phyloP scores from a whole-genome alignment of 2,797 vertebrate genomes.

The Anguilla megastoma region DNA sequence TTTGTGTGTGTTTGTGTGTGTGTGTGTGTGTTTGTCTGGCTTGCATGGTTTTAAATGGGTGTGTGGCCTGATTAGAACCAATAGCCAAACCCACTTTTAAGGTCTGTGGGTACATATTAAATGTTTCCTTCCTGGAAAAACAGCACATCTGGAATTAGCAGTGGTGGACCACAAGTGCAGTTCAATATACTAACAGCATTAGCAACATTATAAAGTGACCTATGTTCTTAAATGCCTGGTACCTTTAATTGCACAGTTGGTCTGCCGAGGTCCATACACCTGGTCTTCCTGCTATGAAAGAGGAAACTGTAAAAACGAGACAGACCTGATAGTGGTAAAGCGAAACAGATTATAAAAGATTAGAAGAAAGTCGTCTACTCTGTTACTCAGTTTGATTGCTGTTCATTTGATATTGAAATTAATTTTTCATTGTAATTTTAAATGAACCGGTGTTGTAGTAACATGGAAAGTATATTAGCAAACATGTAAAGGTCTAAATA shows the following conservation, averaged over 20 bases:
- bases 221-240: background rate
- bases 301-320: background rate
- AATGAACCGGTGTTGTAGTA: background rate
- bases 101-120: background rate
- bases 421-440: background rate
- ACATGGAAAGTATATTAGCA: background rate
- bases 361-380: background rate
- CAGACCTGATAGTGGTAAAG: background rate
- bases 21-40: background rate
- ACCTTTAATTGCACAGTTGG: background rate
- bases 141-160: conserved; percentile 1
- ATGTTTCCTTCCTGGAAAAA: background rate
- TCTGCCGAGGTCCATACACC: background rate
- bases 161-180: background rate
- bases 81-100: background rate
- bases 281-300: background rate
- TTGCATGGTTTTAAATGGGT: background rate
- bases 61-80: background rate
- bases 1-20: background rate
- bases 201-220: background rate
- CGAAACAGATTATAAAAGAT: background rate
- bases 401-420: background rate
- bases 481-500: background rate
- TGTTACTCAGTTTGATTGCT: background rate
- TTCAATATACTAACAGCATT: background rate